Evolutionary conservation across 2,113 vertebrate genomes (phyloP).

Genomic region (Pterocles burchelli): DNA sequence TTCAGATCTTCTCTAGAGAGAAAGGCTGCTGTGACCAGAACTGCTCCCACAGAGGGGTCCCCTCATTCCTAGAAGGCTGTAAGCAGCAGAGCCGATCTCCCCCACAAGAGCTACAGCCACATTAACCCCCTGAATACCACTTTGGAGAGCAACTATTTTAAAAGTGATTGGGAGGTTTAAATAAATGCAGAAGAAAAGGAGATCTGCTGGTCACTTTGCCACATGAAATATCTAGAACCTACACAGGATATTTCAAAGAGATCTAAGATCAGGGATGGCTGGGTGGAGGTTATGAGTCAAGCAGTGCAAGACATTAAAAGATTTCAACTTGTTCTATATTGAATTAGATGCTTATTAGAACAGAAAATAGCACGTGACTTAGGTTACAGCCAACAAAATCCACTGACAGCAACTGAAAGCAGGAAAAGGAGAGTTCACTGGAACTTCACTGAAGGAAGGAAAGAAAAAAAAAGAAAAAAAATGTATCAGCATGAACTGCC

Average conservation of each 20-base stretch:
- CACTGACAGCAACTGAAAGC: background rate
- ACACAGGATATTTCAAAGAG: background rate
- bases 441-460: no score
- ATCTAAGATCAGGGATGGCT: background rate
- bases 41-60: background rate
- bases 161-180: background rate
- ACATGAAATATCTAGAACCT: background rate
- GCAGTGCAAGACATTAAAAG: background rate
- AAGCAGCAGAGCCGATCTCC: background rate
- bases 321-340: background rate
- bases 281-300: background rate
- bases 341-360: background rate
- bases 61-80: background rate
- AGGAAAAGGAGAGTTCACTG: background rate
- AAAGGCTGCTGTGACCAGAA: background rate
- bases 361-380: background rate
- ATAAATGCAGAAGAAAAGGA: background rate
- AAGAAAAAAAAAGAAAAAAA: background rate
- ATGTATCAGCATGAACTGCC: background rate
- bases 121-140: background rate
- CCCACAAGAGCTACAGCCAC: background rate
- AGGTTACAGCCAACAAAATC: background rate
- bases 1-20: slow-evolving; percentile 51
- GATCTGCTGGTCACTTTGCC: background rate
- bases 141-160: background rate